Conservation (phyloP, 2,888 invertebrate genomes). For the Cataglyphis livida region DNA sequence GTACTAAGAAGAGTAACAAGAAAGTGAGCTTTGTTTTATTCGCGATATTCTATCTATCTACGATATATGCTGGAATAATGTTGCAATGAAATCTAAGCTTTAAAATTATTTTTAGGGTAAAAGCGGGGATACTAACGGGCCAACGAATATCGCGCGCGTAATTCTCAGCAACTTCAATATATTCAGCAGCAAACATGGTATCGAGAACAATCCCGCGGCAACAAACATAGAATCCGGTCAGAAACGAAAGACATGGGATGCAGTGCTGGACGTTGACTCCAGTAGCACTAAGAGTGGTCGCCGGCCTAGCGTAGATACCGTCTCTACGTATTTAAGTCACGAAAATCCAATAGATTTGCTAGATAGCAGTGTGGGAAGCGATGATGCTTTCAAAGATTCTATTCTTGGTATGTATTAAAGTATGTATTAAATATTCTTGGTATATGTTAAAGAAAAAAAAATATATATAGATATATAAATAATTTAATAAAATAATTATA, state of each 20-base stretch:
- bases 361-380: conserved; percentile 91
- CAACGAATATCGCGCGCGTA: conserved; percentile 91
- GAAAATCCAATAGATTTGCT: conserved; percentile 91
- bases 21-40: conserved; percentile 74
- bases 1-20: conserved; percentile 85
- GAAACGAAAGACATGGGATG: conserved; percentile 83
- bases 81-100: neutral
- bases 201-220: conserved; percentile 78
- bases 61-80: neutral
- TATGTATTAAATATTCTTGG: neutral
- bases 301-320: conserved; percentile 94
- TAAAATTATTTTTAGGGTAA: conserved; percentile 75
- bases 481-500: neutral
- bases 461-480: neutral
- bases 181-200: conserved; percentile 88
- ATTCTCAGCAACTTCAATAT: conserved; percentile 94
- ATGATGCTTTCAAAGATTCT: conserved; percentile 89
- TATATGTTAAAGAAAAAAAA: no score
- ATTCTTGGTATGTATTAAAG: conserved; percentile 85
- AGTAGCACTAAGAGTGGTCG: conserved; percentile 92
- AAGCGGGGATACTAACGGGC: conserved; percentile 85
- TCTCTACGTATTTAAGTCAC: conserved; percentile 95
- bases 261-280: conserved; percentile 89
- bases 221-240: conserved; percentile 77
- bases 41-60: neutral